phyloP scores from a whole-genome alignment of 2,113 vertebrate genomes.

The Gorsachius goisagi region DNA sequence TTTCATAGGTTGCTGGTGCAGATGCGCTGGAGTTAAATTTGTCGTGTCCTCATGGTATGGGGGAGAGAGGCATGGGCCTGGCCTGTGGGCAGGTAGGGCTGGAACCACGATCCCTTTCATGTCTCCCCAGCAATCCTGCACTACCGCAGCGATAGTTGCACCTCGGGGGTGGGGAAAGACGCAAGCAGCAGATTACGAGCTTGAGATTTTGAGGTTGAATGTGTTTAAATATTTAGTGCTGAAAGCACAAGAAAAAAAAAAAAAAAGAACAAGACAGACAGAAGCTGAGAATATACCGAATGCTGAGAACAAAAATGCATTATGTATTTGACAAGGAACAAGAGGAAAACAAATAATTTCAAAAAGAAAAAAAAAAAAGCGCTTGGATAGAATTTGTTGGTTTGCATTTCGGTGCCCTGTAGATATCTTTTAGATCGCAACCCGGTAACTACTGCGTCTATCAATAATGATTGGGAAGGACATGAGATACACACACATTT shows the following conservation, averaged over 20 bases:
- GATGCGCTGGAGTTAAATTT: slow-evolving; percentile 96
- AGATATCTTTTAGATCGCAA: slow-evolving; percentile 63
- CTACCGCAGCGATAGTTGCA: not conserved
- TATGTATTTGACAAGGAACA: slow-evolving; percentile 69
- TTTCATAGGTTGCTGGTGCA: slow-evolving; percentile 84
- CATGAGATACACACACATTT: slow-evolving; percentile 20
- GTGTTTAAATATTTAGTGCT: slow-evolving; percentile 75
- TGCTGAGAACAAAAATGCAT: slow-evolving; percentile 67
- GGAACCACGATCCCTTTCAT: not conserved
- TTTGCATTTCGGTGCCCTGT: slow-evolving; percentile 55
- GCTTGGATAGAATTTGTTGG: slow-evolving; percentile 41
- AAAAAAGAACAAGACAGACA: slow-evolving; percentile 25
- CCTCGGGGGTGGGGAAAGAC: slow-evolving; percentile 6
- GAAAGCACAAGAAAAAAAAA: slow-evolving; percentile 43
- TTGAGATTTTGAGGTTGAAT: slow-evolving; percentile 46
- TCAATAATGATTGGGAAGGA: slow-evolving; percentile 66
- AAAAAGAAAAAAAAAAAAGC: not conserved
- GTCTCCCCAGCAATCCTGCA: not conserved
- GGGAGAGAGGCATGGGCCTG: slow-evolving; percentile 95
- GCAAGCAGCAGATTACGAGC: slow-evolving; percentile 17
- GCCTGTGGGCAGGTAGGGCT: slow-evolving; percentile 91
- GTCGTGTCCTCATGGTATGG: slow-evolving; percentile 96
- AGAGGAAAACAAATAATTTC: slow-evolving; percentile 66
- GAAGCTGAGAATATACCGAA: slow-evolving; percentile 51
- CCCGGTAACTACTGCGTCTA: slow-evolving; percentile 37